Conservation (phyloP, 2,113 vertebrate genomes). For the Haplotaxodon microlepis region DNA sequence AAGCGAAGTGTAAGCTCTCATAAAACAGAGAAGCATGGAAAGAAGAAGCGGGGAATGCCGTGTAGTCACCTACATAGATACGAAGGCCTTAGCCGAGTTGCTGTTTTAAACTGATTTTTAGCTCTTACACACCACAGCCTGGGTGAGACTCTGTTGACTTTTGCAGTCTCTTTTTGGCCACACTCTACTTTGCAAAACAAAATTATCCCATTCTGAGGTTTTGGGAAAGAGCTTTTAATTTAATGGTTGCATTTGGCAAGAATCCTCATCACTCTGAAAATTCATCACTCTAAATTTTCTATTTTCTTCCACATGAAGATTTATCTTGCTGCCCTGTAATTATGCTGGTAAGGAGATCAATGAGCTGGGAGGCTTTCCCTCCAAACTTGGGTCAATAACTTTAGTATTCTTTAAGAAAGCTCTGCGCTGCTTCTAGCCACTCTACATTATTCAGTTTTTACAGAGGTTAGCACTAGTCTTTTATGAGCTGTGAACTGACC, state of each 20-base stretch:
- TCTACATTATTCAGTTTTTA: constrained; percentile 63
- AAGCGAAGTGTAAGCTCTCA: constrained; percentile 32
- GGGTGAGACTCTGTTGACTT: constrained; percentile 32
- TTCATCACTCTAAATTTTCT: constrained; percentile 39
- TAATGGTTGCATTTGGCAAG: constrained; percentile 50
- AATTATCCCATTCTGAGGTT: constrained; percentile 45
- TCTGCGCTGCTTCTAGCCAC: constrained; percentile 45
- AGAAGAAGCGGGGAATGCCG: background rate
- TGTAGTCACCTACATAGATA: constrained; percentile 11
- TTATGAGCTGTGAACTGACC: constrained; percentile 77
- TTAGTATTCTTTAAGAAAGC: constrained; percentile 37
- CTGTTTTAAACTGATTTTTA: constrained; percentile 24
- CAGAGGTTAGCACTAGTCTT: constrained; percentile 62
- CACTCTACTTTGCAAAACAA: constrained; percentile 25
- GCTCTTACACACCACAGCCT: constrained; percentile 18
- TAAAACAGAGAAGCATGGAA: constrained; percentile 32
- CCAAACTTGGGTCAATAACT: constrained; percentile 55
- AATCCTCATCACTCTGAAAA: constrained; percentile 30
- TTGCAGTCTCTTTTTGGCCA: constrained; percentile 22
- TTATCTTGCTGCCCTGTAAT: constrained; percentile 53
- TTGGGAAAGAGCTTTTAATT: constrained; percentile 49
- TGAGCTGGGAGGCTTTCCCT: constrained; percentile 39
- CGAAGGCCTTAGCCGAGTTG: background rate
- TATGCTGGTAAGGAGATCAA: constrained; percentile 49
- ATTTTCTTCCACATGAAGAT: constrained; percentile 47